Conservation (phyloP, 2,797 vertebrate genomes). For the Novumbra hubbsi region DNA sequence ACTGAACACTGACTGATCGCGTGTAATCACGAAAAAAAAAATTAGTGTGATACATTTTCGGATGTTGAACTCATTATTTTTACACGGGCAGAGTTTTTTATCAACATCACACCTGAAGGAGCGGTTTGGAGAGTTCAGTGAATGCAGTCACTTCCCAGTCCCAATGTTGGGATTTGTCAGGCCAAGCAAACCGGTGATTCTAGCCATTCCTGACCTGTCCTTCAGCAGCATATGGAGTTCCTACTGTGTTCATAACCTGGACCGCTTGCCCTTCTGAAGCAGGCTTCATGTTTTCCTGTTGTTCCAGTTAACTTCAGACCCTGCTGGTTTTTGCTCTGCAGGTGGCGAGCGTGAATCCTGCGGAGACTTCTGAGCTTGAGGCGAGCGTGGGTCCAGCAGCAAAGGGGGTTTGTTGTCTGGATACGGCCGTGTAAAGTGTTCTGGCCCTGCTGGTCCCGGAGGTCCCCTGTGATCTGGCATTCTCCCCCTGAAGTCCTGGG, state of each 20-base stretch:
- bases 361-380: slow-evolving; percentile 91
- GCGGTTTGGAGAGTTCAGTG: slow-evolving; percentile 38
- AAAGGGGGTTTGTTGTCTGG: slow-evolving; percentile 90
- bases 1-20: slow-evolving; percentile 46
- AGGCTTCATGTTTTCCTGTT: slow-evolving; percentile 82
- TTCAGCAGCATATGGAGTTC: slow-evolving; percentile 68
- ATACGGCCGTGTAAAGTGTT: slow-evolving; percentile 92
- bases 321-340: slow-evolving; percentile 80
- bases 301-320: slow-evolving; percentile 90
- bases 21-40: slow-evolving; percentile 48
- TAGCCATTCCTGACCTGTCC: slow-evolving; percentile 38
- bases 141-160: slow-evolving; percentile 64
- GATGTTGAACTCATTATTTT: slow-evolving; percentile 33
- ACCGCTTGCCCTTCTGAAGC: slow-evolving; percentile 37
- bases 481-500: slow-evolving; percentile 89
- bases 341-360: slow-evolving; percentile 88
- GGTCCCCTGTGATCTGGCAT: slow-evolving; percentile 85
- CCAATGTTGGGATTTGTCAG: slow-evolving; percentile 57
- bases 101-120: slow-evolving; percentile 38
- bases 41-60: slow-evolving; percentile 24
- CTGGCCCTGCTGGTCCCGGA: slow-evolving; percentile 78
- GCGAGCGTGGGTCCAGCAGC: slow-evolving; percentile 87
- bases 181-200: slow-evolving; percentile 19
- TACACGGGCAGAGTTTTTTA: slow-evolving; percentile 37
- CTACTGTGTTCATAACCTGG: slow-evolving; percentile 41